Percentiles rank a stretch among this genome's conserved stretches.
Conservation (phyloP, 1,140 invertebrate genomes). For the Thaumatotibia leucotreta region DNA sequence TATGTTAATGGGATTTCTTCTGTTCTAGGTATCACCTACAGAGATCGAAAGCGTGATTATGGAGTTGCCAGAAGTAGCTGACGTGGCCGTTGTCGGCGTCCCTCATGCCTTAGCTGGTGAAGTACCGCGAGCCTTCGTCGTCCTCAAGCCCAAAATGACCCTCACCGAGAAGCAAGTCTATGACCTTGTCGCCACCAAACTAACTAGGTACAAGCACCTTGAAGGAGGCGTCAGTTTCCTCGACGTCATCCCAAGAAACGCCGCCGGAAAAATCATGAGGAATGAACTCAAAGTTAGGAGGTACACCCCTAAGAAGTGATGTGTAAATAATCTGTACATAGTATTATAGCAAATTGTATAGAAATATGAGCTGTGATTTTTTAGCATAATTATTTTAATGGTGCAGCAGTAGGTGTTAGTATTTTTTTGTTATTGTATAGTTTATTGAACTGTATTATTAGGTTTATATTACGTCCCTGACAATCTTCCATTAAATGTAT, state of each 20-base stretch:
- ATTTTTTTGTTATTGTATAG: neutral
- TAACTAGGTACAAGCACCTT: conserved; percentile 83
- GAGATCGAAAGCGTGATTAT: conserved; percentile 90
- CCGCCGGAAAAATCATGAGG: conserved; percentile 85
- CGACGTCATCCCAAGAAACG: conserved; percentile 83
- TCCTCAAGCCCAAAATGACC: conserved; percentile 76
- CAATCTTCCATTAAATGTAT: neutral
- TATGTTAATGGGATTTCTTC: too few species aligned
- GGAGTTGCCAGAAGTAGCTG: conserved; percentile 83
- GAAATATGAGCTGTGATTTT: conserved; percentile 12
- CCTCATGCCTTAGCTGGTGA: conserved; percentile 85
- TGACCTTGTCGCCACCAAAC: conserved; percentile 79
- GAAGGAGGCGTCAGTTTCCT: conserved; percentile 81
- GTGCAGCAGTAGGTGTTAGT: neutral
- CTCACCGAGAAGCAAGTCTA: conserved; percentile 79
- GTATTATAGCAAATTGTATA: neutral
- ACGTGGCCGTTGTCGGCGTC: conserved; percentile 89
- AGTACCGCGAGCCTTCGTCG: conserved; percentile 87
- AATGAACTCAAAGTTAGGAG: conserved; percentile 78
- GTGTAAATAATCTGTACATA: neutral
- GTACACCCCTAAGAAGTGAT: conserved; percentile 4
- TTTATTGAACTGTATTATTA: neutral
- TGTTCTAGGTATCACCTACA: conserved; percentile 88
- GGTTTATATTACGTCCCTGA: neutral
- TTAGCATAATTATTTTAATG: neutral